Evolutionary conservation across 2,888 invertebrate genomes (phyloP), one percentile per base, ranked within the genome.

Genomic region (Ochropleura leucogaster): DNA sequence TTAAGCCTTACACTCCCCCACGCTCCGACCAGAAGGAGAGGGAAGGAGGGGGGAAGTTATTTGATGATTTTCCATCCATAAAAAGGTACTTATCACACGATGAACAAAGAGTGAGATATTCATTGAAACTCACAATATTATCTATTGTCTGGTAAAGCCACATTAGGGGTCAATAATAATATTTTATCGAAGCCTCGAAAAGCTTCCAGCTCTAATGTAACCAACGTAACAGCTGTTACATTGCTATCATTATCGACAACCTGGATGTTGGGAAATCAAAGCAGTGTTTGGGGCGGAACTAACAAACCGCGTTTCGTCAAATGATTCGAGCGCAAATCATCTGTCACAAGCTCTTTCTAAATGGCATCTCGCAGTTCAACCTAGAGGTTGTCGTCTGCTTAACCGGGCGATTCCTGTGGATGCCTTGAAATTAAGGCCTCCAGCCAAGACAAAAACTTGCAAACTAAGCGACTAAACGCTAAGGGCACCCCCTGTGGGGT

Each of bases 191-290:
- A 57, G 8, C 59, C 20, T 60, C 68, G 64, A 57, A 82, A 82
- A 82, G 59, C 55, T 51, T 47, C 40, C 42, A 55, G 18, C 20
- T n/a, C 46, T 57, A 60, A 60, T 69, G 63, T 51, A 55, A 46
- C 30, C 42, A 59, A 64, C 53, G 68, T 65, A 82, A 82, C 64
- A 64, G 42, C 40, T 20, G 4, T 42, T 62, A 66, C 5, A 77
- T 55, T 42, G n/a, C 12, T 20, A 63, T 40, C 42, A 51, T 67
- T 80, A 67, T 68, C 42, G 46, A 62, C 65, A 65, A 68, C 47
- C 60, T 64, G 59, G 16, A 49, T 44, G 44, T n/a, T 20, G 67
- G 51, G 67, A 16, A 40, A 18, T 60, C 9, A 10, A 0, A 60
- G 40, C 18, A 16, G 20, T 16, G 9, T 5, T 2, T 42, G 40